Conservation (phyloP, 2,888 invertebrate species). For the Pasiphila rectangulata region DNA sequence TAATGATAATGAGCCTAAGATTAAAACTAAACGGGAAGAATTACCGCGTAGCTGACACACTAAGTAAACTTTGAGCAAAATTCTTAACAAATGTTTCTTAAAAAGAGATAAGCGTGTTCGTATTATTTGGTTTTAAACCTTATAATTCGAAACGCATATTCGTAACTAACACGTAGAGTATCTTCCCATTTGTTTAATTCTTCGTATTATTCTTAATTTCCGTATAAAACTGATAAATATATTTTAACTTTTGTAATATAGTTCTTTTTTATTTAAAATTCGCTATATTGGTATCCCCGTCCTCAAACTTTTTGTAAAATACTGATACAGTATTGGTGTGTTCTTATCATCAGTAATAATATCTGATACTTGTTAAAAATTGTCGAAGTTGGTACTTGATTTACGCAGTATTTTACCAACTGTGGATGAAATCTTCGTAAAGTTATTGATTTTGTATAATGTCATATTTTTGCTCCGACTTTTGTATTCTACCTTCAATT, state of each 20-base stretch:
- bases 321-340: constrained; percentile 13
- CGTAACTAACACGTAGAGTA: background rate
- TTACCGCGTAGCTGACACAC: background rate
- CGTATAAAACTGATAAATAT: constrained; percentile 3
- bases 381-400: constrained; percentile 74
- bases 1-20: constrained; percentile 4
- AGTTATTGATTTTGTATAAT: constrained; percentile 23
- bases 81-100: background rate
- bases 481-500: constrained; percentile 36
- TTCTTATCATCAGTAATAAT: constrained; percentile 3
- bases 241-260: constrained; percentile 17
- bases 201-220: constrained; percentile 14
- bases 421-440: constrained; percentile 59
- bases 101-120: background rate
- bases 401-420: no score
- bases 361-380: constrained; percentile 28
- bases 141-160: background rate
- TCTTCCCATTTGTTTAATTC: constrained; percentile 15
- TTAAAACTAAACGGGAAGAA: constrained; percentile 13
- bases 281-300: constrained; percentile 54
- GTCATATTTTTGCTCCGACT: constrained; percentile 48
- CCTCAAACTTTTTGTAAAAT: constrained; percentile 40
- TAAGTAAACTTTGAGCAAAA: background rate
- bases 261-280: constrained; percentile 25
- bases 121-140: background rate